Evolutionary conservation across 2,113 vertebrate species (phyloP), one percentile per base, ranked within the genome.

Genomic region (Spea bombifrons): DNA sequence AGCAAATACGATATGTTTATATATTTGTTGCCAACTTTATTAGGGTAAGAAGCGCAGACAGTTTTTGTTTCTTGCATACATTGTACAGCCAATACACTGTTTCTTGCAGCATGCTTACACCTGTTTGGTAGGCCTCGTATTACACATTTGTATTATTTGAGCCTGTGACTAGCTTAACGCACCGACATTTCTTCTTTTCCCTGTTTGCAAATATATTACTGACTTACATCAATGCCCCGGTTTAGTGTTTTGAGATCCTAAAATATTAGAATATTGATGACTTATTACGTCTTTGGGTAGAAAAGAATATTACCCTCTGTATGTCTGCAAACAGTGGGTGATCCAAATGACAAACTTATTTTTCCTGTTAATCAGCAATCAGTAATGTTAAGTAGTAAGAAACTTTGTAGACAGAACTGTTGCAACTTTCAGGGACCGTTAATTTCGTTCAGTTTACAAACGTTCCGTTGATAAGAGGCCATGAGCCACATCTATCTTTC

Each of bases 401-500:
- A 52, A 5, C 12, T 59, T 9, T 59, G 55, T 4, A 59, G 9
- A 12, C 55, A 13, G 8, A 59, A 59, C 1, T 13, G 55, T 59
- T 12, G 12, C 55, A 46, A 46, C 30, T 57, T 73, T 46, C 5
- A 47, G 44, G 30, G 30, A 30, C 30, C 30, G 30, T 43, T 61
- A 15, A 61, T 45, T 59, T 57, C 4, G 46, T 73, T 17, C 64
- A 50, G 45, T 4, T 49, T 65, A 61, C 46, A 73, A 61, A 64
- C 64, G 46, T 74, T 74, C 10, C 59, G 16, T 16, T 12, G 64
- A 44, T 76, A 68, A 59, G 10, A 8, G n/a, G 52, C 15, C 49
- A 17, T 5, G 55, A 47, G 64, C 7, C 15, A 57, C 44, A 76
- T 67, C 48, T 30, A 76, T 47, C 66, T 55, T 67, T 9, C 15